phyloP scores from a whole-genome alignment of 64 coral and sea anemone genomes.

The Pachyseris speciosa region DNA sequence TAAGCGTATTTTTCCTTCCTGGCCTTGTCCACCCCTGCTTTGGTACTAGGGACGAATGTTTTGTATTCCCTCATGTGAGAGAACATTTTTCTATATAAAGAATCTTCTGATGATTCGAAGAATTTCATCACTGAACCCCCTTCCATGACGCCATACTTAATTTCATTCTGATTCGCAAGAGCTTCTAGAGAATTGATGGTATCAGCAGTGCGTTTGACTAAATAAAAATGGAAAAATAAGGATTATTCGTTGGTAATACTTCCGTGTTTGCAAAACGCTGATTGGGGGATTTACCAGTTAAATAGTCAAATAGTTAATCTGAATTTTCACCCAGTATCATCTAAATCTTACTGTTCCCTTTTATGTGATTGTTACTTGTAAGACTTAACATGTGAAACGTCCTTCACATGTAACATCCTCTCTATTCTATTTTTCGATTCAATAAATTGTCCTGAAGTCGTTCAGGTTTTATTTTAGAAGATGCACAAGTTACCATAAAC shows the following conservation, averaged over 20 bases:
- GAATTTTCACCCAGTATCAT: no score
- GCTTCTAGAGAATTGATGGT: slow-evolving; percentile 86
- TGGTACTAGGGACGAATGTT: slow-evolving; percentile 47
- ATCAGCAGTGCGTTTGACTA: slow-evolving; percentile 54
- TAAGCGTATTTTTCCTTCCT: slow-evolving; percentile 83
- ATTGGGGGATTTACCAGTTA: background rate
- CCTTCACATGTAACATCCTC: no score
- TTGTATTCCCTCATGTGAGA: slow-evolving; percentile 65
- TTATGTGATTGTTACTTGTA: no score
- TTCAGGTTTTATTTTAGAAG: no score
- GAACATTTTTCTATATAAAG: slow-evolving; percentile 73
- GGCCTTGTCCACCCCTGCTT: slow-evolving; percentile 57
- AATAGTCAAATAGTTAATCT: no score
- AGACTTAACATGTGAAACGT: no score
- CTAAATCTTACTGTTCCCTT: no score
- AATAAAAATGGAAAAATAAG: background rate
- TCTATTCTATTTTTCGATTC: no score
- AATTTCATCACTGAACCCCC: slow-evolving; percentile 64
- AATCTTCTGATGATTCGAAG: slow-evolving; percentile 68
- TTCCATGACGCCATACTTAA: slow-evolving; percentile 73
- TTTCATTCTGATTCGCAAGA: slow-evolving; percentile 69
- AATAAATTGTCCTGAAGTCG: no score
- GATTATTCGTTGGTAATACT: background rate
- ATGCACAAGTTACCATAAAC: no score
- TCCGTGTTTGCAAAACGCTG: background rate